Percentiles rank a stretch among this genome's conserved stretches.
These are phyloP conservation scores for Crocuta crocuta DNA, from an alignment of 2,113 vertebrate genomes.

Conservation along the genomic window DNA sequence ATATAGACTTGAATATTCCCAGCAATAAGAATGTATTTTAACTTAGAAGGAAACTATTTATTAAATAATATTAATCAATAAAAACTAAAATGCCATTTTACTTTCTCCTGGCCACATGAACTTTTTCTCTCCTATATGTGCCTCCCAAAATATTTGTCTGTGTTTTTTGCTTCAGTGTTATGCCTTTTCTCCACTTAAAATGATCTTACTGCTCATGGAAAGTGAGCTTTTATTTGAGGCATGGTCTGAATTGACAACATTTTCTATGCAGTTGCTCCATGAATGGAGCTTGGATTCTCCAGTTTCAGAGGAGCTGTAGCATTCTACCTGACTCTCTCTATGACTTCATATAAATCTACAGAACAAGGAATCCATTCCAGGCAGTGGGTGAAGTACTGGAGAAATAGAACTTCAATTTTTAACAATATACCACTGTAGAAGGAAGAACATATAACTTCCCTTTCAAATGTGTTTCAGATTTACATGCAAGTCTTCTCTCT, in stretches of 20 bases:
- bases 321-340: not conserved
- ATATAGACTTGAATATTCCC: not conserved
- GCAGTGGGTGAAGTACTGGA: not conserved
- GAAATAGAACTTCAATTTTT: not conserved
- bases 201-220: not conserved
- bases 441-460: not conserved
- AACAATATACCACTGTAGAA: not conserved
- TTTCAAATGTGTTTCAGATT: conserved; percentile 5
- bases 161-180: not conserved
- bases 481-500: not conserved
- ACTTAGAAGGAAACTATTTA: not conserved
- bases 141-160: not conserved
- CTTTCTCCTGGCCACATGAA: not conserved
- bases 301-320: not conserved
- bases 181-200: not conserved
- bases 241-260: not conserved
- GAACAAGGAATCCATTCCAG: not conserved
- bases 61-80: not conserved
- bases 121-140: not conserved
- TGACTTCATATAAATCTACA: not conserved
- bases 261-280: not conserved
- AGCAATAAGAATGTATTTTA: not conserved
- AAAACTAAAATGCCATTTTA: not conserved
- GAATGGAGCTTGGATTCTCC: not conserved
- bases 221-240: not conserved